phyloP scores from a whole-genome alignment of 2,888 invertebrate genomes.

The Idaea biselata region DNA sequence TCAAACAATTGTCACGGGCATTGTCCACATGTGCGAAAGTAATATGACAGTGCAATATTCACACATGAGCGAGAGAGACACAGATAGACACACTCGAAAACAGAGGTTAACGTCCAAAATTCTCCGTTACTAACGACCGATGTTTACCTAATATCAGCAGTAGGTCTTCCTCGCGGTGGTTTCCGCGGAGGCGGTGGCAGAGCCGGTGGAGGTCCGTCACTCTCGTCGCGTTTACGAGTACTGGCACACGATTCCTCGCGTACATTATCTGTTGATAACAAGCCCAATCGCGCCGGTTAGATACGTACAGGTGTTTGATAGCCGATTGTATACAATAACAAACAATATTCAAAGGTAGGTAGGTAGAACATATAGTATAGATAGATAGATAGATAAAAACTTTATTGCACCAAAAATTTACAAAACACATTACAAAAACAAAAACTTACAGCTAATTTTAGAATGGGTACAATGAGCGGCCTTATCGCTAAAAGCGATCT shows the following conservation, averaged over 20 bases:
- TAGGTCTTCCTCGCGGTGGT: conserved; percentile 54
- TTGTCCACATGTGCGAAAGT: too few relatives aligned
- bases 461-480: too few relatives aligned
- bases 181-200: conserved; percentile 71
- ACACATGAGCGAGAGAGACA: too few relatives aligned
- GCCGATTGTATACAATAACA: not conserved
- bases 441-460: too few relatives aligned
- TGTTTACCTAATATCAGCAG: conserved; percentile 54
- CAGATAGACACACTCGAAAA: too few relatives aligned
- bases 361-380: not conserved
- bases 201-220: conserved; percentile 66
- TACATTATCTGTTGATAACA: conserved; percentile 57
- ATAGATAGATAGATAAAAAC: too few relatives aligned
- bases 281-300: not conserved
- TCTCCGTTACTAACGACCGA: not conserved
- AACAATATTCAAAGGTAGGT: not conserved
- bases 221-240: conserved; percentile 61
- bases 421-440: too few relatives aligned
- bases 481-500: too few relatives aligned
- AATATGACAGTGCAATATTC: too few relatives aligned
- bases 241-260: conserved; percentile 53
- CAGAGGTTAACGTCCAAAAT: too few relatives aligned
- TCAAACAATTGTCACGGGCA: too few relatives aligned
- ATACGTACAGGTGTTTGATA: conserved; percentile 5
- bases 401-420: too few relatives aligned